Percentiles rank a stretch among this genome's conserved stretches.
phyloP scores from a whole-genome alignment of 2,888 invertebrate species.

The Pinctada fucata region DNA sequence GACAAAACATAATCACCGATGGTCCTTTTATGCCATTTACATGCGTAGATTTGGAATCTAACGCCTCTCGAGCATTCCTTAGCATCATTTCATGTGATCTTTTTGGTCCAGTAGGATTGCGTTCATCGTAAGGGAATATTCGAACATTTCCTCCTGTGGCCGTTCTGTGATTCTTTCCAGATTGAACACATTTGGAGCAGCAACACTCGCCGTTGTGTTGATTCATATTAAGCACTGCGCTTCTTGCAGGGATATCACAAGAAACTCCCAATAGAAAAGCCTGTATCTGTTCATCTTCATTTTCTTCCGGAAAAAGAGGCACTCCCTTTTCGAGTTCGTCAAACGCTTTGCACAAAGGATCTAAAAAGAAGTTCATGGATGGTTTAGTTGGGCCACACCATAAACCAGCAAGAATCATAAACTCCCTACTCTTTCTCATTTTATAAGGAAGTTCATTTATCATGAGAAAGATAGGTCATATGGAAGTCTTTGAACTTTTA shows the following conservation, averaged over 20 bases:
- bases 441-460: slow-evolving; percentile 31
- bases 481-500: slow-evolving; percentile 28
- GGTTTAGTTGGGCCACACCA: slow-evolving; percentile 37
- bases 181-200: slow-evolving; percentile 28
- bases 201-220: slow-evolving; percentile 27
- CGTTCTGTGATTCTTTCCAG: slow-evolving; percentile 21
- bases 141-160: slow-evolving; percentile 26
- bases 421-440: slow-evolving; percentile 24
- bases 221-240: slow-evolving; percentile 26
- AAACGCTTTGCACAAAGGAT: slow-evolving; percentile 17
- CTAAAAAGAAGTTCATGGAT: slow-evolving; percentile 19
- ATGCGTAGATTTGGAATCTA: background rate
- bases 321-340: slow-evolving; percentile 17
- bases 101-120: slow-evolving; percentile 13
- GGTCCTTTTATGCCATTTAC: slow-evolving; percentile 32
- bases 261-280: slow-evolving; percentile 14
- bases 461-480: slow-evolving; percentile 37
- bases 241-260: slow-evolving; percentile 38
- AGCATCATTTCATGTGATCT: background rate
- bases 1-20: slow-evolving; percentile 18
- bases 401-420: slow-evolving; percentile 31
- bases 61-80: background rate
- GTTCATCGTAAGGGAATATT: slow-evolving; percentile 28
- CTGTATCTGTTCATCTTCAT: background rate
- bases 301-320: background rate